phyloP scores from a whole-genome alignment of 2,888 invertebrate species.

The Pandemis corylana region DNA sequence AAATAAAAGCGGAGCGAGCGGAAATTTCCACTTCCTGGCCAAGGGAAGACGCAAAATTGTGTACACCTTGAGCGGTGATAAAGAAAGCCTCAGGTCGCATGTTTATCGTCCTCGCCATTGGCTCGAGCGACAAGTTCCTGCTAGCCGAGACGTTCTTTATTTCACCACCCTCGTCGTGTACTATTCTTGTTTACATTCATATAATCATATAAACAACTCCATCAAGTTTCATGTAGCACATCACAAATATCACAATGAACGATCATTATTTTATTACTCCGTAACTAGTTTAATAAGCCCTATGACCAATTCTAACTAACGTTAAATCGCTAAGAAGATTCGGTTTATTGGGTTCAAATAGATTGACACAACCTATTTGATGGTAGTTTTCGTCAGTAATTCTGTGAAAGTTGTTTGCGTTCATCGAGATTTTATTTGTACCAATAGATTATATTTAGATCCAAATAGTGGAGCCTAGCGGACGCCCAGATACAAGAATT shows the following conservation, averaged over 20 bases:
- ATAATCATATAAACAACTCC: not conserved
- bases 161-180: no score
- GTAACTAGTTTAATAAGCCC: slow-evolving; percentile 32
- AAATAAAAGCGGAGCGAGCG: no score
- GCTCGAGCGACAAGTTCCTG: no score
- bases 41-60: no score
- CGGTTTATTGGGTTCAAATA: slow-evolving; percentile 49
- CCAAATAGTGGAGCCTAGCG: no score
- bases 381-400: slow-evolving; percentile 4
- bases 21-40: no score
- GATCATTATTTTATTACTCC: slow-evolving; percentile 16
- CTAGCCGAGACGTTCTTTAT: no score
- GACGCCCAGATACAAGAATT: no score
- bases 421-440: not conserved
- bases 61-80: no score
- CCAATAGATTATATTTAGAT: no score
- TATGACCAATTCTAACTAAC: slow-evolving; percentile 39
- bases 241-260: not conserved
- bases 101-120: no score
- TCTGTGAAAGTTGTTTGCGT: slow-evolving; percentile 8
- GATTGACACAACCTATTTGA: slow-evolving; percentile 45
- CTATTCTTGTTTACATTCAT: not conserved
- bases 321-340: slow-evolving; percentile 49
- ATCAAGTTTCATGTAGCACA: not conserved
- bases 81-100: no score